A percentile compares a stretch with the other conserved stretches of the same genome.
These are phyloP conservation scores for Sylvietta virens DNA, from an alignment of 2,113 vertebrate genomes.

Conservation along the genomic window DNA sequence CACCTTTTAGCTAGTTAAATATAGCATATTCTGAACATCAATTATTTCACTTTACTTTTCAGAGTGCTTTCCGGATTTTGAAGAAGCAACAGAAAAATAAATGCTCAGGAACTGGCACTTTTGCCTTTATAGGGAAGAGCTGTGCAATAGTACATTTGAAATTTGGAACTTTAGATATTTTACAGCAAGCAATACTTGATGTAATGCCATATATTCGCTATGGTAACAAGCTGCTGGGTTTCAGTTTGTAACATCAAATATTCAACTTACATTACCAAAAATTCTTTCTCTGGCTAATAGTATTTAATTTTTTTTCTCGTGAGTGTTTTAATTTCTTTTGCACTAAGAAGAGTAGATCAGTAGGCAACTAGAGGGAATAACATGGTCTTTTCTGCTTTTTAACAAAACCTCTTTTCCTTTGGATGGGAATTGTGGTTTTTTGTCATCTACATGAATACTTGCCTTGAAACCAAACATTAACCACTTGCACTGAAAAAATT, in stretches of 20 bases:
- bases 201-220: not conserved
- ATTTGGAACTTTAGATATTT: not conserved
- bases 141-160: not conserved
- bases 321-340: not conserved
- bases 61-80: not conserved
- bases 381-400: not conserved
- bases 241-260: not conserved
- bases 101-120: not conserved
- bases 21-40: not conserved
- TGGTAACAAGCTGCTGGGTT: not conserved
- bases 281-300: not conserved
- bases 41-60: not conserved
- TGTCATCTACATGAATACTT: not conserved
- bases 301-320: not conserved
- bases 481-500: not conserved
- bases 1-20: not conserved
- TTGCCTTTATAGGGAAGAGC: not conserved
- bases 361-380: not conserved
- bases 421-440: not conserved
- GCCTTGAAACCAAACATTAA: not conserved
- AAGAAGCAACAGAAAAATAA: not conserved
- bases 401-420: not conserved
- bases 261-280: not conserved
- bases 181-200: not conserved
- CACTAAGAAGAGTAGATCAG: not conserved